Evolutionary conservation across 2,113 vertebrate species (phyloP), one percentile per base, ranked within the genome.

Genomic region (Epinephelus cyanopodus): DNA sequence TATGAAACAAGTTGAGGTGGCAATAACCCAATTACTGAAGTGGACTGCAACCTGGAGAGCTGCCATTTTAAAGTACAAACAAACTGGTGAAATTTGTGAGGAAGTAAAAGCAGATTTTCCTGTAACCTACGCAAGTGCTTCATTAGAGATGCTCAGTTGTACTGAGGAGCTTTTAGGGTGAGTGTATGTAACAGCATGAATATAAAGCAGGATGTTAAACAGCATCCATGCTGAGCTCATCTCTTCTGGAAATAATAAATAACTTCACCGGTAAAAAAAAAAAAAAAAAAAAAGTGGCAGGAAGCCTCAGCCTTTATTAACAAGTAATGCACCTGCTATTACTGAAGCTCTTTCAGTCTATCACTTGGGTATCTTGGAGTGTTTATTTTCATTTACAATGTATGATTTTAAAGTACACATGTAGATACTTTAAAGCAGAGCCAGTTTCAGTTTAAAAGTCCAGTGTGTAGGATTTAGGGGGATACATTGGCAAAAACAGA

Each of bases 221-320:
- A 33, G 48, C 56, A 54, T 25, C 33, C 29, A 48, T 62, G 71
- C 52, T 65, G 66, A 84, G 54, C 3, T 68, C 0, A 58, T 65
- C 12, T 50, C 61, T 56, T 71, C 57, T 53, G 66, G 15, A 17
- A 53, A 48, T 60, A 70, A 14, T 21, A 54, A 57, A 77, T 33
- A 39, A 19, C 45, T 73, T 58, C 18, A 50, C n/a, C 8, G 15
- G 8, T 70, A 42, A 72, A 73, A 83, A n/a, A 63, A 33, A 6
- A 61, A 61, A 18, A 5, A 10, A 37, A 65, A 66, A 65, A n/a
- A 72, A 0, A 13, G 29, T 29, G 58, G 47, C 0, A 2, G 33
- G 37, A 0, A 2, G 63, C 68, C 83, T 77, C 42, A n/a, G 42
- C 45, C 6, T 66, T 74, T 77, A 86, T 86, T 79, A 85, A 65